Conservation (phyloP, 2,888 invertebrate species). For the Ceratothoa steindachneri region DNA sequence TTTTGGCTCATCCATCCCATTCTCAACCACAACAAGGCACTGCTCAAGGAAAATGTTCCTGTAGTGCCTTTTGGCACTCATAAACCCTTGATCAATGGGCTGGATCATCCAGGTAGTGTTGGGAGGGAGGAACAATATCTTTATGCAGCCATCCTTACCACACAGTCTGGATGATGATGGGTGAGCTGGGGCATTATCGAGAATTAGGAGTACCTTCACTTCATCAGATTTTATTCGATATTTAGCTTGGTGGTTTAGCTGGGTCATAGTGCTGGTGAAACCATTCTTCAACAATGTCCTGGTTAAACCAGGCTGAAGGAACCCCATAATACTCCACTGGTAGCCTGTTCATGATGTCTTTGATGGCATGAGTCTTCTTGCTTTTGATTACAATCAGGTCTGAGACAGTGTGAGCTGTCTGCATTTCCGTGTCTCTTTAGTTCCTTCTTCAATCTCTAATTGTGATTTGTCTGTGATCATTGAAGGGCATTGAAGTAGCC, state of each 20-base stretch:
- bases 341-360: slow-evolving; percentile 6
- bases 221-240: neutral
- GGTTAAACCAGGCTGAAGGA: neutral
- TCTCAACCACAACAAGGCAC: neutral
- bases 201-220: slow-evolving; percentile 11
- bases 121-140: neutral
- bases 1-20: neutral
- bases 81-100: neutral
- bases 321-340: neutral
- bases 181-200: slow-evolving; percentile 11
- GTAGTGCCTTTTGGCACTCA: neutral
- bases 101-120: neutral
- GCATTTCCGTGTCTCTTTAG: neutral
- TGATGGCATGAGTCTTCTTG: neutral
- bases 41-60: neutral
- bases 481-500: too few species aligned
- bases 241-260: neutral
- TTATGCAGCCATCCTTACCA: neutral
- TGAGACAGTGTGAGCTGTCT: slow-evolving; percentile 5
- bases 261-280: neutral
- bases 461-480: too few species aligned
- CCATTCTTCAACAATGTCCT: slow-evolving; percentile 13
- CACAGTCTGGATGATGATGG: neutral
- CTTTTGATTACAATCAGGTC: neutral
- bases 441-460: too few species aligned